Conservation (phyloP, 2,797 vertebrate species). For the Arnoldichthys spilopterus region DNA sequence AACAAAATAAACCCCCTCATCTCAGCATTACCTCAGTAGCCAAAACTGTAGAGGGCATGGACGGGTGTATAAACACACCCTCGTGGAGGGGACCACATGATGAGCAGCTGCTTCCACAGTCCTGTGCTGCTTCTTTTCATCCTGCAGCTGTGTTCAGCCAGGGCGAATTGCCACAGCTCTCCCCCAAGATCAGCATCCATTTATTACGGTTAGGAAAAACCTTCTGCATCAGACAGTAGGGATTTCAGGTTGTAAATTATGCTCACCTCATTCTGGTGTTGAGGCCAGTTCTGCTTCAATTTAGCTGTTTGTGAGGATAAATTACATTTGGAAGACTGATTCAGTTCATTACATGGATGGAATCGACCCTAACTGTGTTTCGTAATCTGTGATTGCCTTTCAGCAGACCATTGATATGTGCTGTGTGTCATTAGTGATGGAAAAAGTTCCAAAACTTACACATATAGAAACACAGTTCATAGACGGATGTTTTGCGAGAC, state of each 20-base stretch:
- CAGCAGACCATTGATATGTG: neutral
- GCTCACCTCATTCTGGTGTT: conserved; percentile 19
- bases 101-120: conserved; percentile 28
- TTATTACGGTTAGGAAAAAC: conserved; percentile 28
- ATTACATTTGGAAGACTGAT: conserved; percentile 27
- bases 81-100: neutral
- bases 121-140: neutral
- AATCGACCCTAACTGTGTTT: conserved; percentile 13
- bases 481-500: neutral
- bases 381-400: neutral
- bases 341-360: conserved; percentile 11
- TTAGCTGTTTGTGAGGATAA: conserved; percentile 24
- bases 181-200: conserved; percentile 23
- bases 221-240: conserved; percentile 20
- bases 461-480: neutral
- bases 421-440: neutral
- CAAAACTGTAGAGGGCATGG: conserved; percentile 5
- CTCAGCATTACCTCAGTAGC: neutral
- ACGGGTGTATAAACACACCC: neutral
- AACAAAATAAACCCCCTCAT: neutral
- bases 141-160: conserved; percentile 22
- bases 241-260: conserved; percentile 25
- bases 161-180: conserved; percentile 15
- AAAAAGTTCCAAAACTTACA: neutral
- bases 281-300: conserved; percentile 27